A percentile compares a stretch with the other conserved stretches of the same genome.
Evolutionary conservation across 2,888 invertebrate species (phyloP).

Genomic region (Cataglyphis altisquamis): DNA sequence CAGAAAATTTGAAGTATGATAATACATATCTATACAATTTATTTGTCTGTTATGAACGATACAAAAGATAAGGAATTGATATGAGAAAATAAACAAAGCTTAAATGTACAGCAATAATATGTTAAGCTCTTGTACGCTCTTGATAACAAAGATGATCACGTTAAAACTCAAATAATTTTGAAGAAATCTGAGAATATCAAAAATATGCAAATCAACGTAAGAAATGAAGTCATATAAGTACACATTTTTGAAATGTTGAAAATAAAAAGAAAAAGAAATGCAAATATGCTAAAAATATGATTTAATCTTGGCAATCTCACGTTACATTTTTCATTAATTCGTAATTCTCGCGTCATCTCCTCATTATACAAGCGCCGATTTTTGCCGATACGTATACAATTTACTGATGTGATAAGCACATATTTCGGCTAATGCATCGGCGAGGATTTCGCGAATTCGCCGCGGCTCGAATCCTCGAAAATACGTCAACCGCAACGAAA

Average conservation of each 20-base stretch:
- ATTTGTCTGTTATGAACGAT: neutral
- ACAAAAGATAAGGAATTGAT: neutral
- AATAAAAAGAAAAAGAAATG: neutral
- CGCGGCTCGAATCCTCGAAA: conserved; percentile 36
- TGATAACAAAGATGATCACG: neutral
- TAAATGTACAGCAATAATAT: neutral
- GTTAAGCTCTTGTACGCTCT: neutral
- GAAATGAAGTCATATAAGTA: neutral
- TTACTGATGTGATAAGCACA: conserved; percentile 14
- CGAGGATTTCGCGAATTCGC: conserved; percentile 32
- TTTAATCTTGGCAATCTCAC: neutral
- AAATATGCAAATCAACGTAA: conserved; percentile 9
- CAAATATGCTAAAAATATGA: neutral
- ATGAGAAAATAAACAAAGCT: neutral
- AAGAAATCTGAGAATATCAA: neutral
- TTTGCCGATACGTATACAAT: conserved; percentile 14
- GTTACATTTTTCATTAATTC: conserved; percentile 6
- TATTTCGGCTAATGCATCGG: conserved; percentile 15
- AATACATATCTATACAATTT: neutral
- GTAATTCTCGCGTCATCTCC: neutral
- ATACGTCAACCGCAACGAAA: conserved; percentile 23
- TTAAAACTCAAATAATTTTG: neutral
- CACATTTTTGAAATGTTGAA: neutral
- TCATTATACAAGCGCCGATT: conserved; percentile 24
- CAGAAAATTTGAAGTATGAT: neutral